Evolutionary conservation across 1,140 invertebrate species (phyloP).

Genomic region (Hermatobates lingyangjiaoensis): DNA sequence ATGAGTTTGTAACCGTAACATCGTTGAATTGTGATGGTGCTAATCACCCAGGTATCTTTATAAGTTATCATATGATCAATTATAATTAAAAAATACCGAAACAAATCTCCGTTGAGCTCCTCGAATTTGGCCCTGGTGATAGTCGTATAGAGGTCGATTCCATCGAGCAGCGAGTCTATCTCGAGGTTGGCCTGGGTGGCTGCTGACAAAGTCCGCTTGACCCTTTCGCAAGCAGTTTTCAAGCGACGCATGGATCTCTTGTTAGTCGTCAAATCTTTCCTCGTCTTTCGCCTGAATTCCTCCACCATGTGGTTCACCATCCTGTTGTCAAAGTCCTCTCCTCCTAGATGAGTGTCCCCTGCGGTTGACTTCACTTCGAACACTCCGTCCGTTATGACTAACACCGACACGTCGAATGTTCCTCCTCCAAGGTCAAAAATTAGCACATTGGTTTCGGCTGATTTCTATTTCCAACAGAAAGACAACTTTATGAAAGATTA

Average conservation of each 20-base stretch:
- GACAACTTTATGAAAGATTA: no score
- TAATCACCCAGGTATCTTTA: no score
- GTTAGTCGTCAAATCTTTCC: constrained; percentile 79
- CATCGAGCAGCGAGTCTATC: constrained; percentile 88
- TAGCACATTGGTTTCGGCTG: constrained; percentile 56
- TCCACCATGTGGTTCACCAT: constrained; percentile 92
- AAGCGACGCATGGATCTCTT: constrained; percentile 79
- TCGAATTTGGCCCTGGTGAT: constrained; percentile 89
- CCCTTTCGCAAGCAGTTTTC: constrained; percentile 84
- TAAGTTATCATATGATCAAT: no score
- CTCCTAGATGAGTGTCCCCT: constrained; percentile 93
- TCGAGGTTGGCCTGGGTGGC: constrained; percentile 86
- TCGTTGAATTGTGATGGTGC: no score
- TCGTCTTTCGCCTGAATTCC: constrained; percentile 95
- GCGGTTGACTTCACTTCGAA: constrained; percentile 94
- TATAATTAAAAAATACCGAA: no score
- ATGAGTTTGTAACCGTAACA: no score
- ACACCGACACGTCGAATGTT: constrained; percentile 91
- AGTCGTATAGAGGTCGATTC: constrained; percentile 89
- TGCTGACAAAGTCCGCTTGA: constrained; percentile 86
- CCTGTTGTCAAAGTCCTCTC: constrained; percentile 92
- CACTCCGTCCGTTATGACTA: constrained; percentile 87
- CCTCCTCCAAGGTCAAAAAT: constrained; percentile 94
- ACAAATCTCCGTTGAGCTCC: constrained; percentile 84
- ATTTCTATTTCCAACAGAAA: constrained; percentile 10